Percentiles rank a stretch among this genome's conserved stretches.
Evolutionary conservation across 2,888 invertebrate genomes (phyloP).

Genomic region (Drosophila paucipuncta): DNA sequence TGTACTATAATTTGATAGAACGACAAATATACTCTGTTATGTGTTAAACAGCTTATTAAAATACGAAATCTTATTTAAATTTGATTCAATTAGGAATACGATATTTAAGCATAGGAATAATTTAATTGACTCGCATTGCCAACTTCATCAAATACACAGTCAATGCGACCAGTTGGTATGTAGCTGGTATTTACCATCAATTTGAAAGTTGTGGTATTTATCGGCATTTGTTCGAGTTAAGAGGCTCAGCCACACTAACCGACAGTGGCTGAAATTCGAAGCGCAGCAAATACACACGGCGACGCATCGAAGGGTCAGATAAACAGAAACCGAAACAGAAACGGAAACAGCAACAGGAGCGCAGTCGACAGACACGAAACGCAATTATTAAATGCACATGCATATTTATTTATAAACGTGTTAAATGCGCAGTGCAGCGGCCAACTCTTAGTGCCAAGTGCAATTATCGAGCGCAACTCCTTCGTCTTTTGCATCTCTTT

Average conservation of each 20-base stretch:
- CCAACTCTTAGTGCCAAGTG: conserved; percentile 45
- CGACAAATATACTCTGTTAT: not conserved
- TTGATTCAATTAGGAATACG: not conserved
- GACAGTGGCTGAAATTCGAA: conserved; percentile 62
- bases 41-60: not conserved
- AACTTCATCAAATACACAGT: conserved; percentile 3
- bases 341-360: conserved; percentile 40
- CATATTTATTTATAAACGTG: conserved; percentile 64
- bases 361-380: conserved; percentile 29
- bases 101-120: not conserved
- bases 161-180: conserved; percentile 20
- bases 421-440: conserved; percentile 45
- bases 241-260: conserved; percentile 39
- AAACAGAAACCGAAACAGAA: conserved; percentile 46
- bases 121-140: conserved; percentile 3
- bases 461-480: conserved; percentile 57
- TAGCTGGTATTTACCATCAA: not conserved
- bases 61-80: not conserved
- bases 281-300: conserved; percentile 62
- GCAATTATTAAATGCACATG: conserved; percentile 60
- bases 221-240: not conserved
- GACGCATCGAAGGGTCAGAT: conserved; percentile 47
- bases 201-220: not conserved
- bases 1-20: not conserved
- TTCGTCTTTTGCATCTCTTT: conserved; percentile 26